A percentile compares a stretch with the other conserved stretches of the same genome.
Conservation (phyloP, 2,113 vertebrate genomes). For the Pyrgilauda ruficollis region DNA sequence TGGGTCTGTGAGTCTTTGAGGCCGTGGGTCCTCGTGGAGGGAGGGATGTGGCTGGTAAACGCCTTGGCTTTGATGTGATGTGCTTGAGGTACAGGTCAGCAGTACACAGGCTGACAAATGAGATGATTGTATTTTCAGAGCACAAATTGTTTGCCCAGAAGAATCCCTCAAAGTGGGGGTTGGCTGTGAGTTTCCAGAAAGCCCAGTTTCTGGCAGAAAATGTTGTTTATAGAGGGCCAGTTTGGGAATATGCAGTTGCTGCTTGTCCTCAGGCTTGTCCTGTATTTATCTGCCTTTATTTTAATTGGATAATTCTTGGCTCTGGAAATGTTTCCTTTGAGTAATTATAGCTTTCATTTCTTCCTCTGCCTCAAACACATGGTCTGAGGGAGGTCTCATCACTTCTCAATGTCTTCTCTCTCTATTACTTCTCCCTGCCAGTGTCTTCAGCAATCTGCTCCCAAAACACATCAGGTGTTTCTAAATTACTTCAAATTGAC, state of each 20-base stretch:
- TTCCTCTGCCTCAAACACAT: background rate
- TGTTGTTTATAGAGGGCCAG: background rate
- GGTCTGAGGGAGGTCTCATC: background rate
- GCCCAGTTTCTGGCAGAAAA: background rate
- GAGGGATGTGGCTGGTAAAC: background rate
- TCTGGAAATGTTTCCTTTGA: constrained; percentile 15
- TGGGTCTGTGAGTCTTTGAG: background rate
- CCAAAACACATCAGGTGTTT: background rate
- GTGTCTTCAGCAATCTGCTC: background rate
- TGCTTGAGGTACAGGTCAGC: background rate
- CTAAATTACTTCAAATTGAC: background rate
- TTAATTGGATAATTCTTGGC: constrained; percentile 15
- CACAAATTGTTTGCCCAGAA: background rate
- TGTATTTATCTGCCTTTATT: background rate
- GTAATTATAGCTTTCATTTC: background rate
- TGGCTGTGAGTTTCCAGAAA: background rate
- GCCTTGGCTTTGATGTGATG: background rate
- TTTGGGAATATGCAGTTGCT: background rate
- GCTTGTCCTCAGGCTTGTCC: background rate
- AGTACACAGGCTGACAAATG: background rate
- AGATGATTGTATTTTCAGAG: background rate
- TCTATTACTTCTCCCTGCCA: background rate
- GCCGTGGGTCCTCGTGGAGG: background rate
- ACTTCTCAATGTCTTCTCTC: background rate
- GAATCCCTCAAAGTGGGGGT: background rate